Evolutionary conservation across 2,888 invertebrate species (phyloP), one percentile per base, ranked within the genome.

Genomic region (Ophioninae sp.): DNA sequence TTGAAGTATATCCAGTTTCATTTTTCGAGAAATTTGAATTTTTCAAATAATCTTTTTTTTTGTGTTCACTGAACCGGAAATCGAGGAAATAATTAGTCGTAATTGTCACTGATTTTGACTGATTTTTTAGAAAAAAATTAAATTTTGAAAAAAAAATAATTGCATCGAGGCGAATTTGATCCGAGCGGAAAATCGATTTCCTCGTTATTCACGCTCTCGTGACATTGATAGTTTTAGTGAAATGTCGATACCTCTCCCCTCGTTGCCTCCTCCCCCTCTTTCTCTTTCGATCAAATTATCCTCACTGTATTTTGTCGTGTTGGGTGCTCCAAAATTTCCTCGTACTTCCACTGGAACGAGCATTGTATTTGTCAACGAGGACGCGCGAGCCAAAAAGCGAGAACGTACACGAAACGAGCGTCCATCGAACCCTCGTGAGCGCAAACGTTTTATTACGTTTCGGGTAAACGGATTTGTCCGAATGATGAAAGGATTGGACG

Each of bases 341-440:
- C 83, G 86, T 87, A 85, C 87, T 86, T 87, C 83, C 81, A 77
- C 72, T 82, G 79, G 84, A 78, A 80, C 84, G 79, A 79, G 80
- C 87, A 84, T 87, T 87, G 82, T 86, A 86, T 87, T 88, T 86
- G 87, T 87, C 86, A 88, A 85, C 82, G 69, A 77, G 64, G 37
- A 41, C 39, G 30, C 73, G 56, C 63, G 64, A 63, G 69, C 64
- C 67, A 78, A 71, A 81, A 65, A 78, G 63, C 69, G 79, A 75
- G 71, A 44, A 67, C 63, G 59, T 39, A 58, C 67, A 67, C 67
- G 72, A 41, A 41, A 30, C 63, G 72, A 30, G 65, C 82, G 72
- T 72, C 65, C 75, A 68, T 77, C 80, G 58, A 73, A 79, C 67
- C 72, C 72, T 69, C 76, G 69, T 69, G 74, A 75, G 67, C 78